Conservation (phyloP, 2,888 invertebrate species). For the Philaethria dido region DNA sequence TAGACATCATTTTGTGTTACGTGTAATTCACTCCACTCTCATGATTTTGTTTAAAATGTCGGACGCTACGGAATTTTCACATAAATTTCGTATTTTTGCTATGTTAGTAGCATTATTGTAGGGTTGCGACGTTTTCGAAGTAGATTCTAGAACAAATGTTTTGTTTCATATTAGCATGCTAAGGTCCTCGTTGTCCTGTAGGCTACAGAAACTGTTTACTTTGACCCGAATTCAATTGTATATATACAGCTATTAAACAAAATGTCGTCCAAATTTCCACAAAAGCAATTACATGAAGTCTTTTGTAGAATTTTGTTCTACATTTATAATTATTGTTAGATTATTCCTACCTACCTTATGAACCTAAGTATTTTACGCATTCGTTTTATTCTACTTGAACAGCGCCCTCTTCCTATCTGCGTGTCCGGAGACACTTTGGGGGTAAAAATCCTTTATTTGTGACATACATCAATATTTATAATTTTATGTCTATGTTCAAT, state of each 20-base stretch:
- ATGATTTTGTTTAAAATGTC: neutral
- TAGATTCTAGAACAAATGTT: neutral
- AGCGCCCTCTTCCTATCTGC: slow-evolving; percentile 68
- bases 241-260: neutral
- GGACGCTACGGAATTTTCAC: neutral
- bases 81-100: neutral
- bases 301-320: neutral
- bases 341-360: slow-evolving; percentile 5
- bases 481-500: neutral
- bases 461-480: slow-evolving; percentile 5
- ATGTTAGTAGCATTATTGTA: neutral
- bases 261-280: neutral
- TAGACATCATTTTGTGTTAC: slow-evolving; percentile 23
- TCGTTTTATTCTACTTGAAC: slow-evolving; percentile 56
- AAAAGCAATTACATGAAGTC: neutral
- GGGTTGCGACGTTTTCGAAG: neutral
- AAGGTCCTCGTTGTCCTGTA: neutral
- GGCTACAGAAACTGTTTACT: neutral
- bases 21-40: slow-evolving; percentile 10
- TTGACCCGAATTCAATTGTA: neutral
- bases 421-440: slow-evolving; percentile 68
- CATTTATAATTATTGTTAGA: slow-evolving; percentile 1
- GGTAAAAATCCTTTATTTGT: slow-evolving; percentile 54
- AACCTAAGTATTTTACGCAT: slow-evolving; percentile 40
- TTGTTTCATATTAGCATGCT: neutral